Conservation (phyloP, 2,797 vertebrate species). For the Phoxinus dragarum region DNA sequence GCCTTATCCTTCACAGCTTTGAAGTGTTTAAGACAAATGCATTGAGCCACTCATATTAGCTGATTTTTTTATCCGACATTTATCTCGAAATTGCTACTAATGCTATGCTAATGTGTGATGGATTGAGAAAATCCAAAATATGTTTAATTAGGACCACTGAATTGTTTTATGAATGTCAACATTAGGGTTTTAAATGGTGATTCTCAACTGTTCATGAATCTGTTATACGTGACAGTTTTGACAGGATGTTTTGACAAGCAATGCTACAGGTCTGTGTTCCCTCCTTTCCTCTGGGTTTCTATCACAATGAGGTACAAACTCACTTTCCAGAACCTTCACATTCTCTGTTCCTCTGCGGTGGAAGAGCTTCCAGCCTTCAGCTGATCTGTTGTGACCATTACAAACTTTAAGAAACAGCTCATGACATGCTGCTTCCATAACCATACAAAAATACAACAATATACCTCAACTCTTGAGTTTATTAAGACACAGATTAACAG, state of each 20-base stretch:
- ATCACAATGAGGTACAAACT: neutral
- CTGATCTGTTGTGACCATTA: neutral
- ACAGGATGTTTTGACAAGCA: constrained; percentile 3
- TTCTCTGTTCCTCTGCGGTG: neutral
- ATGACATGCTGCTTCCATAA: neutral
- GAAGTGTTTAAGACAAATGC: constrained; percentile 15
- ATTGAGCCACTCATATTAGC: neutral
- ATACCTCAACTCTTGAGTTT: neutral
- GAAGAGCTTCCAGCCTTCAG: neutral
- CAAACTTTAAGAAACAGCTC: neutral
- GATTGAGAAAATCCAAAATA: constrained; percentile 15
- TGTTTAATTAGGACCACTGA: neutral
- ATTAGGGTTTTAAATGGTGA: neutral
- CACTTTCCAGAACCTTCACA: neutral
- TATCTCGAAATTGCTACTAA: neutral
- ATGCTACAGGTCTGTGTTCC: neutral
- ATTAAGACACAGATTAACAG: too few relatives aligned
- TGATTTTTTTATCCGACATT: neutral
- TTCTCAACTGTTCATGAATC: neutral
- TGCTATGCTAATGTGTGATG: neutral
- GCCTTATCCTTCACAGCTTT: constrained; percentile 41
- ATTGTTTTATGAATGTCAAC: neutral
- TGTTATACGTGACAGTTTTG: neutral
- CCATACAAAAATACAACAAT: neutral
- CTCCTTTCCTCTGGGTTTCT: too few relatives aligned